A percentile compares a stretch with the other conserved stretches of the same genome.
Conservation (phyloP, 2,113 vertebrate species). For the Ameiurus melas region DNA sequence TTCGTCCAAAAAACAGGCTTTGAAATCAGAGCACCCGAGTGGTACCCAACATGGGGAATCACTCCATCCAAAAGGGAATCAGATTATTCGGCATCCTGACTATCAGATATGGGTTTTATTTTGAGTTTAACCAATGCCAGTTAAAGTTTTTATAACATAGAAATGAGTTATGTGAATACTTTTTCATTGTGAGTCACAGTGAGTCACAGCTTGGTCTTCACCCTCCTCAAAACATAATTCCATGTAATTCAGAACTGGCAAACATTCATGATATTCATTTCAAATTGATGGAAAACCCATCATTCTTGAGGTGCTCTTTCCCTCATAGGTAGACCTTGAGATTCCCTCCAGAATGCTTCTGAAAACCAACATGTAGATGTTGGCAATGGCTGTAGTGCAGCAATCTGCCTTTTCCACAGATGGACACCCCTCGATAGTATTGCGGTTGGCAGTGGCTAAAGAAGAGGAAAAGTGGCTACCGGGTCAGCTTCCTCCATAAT, state of each 20-base stretch:
- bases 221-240: slow-evolving; percentile 51
- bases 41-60: neutral
- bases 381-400: slow-evolving; percentile 61
- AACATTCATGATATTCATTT: slow-evolving; percentile 37
- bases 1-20: neutral
- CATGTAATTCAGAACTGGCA: slow-evolving; percentile 29
- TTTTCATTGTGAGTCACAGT: no score
- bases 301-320: slow-evolving; percentile 47
- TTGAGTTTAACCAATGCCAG: neutral
- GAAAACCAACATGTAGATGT: slow-evolving; percentile 57
- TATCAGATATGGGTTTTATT: neutral
- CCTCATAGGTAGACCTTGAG: slow-evolving; percentile 53
- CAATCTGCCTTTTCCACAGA: slow-evolving; percentile 54
- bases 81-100: neutral
- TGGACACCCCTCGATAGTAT: slow-evolving; percentile 51
- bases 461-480: slow-evolving; percentile 65
- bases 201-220: slow-evolving; percentile 11
- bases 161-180: neutral
- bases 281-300: slow-evolving; percentile 53
- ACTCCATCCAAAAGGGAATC: neutral
- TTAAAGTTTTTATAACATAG: neutral
- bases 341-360: slow-evolving; percentile 49
- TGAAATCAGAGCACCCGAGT: neutral
- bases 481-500: slow-evolving; percentile 53
- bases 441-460: slow-evolving; percentile 67